Conservation (phyloP, 2,888 invertebrate genomes). For the Stictocephala bisonia region DNA sequence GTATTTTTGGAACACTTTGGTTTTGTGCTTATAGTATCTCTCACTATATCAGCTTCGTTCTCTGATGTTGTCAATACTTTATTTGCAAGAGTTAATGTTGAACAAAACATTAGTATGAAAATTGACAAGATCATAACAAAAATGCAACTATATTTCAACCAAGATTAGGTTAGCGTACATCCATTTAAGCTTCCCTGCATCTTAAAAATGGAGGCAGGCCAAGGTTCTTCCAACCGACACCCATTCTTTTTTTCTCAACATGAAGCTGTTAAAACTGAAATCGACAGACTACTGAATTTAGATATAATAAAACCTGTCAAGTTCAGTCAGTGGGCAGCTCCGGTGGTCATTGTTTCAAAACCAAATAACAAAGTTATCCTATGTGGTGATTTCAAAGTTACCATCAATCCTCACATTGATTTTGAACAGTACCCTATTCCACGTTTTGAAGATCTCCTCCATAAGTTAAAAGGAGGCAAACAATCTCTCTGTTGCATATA, state of each 20-base stretch:
- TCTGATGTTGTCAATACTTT: background rate
- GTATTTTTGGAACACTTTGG: conserved; percentile 12
- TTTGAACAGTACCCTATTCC: conserved; percentile 10
- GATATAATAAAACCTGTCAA: background rate
- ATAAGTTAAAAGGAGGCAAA: background rate
- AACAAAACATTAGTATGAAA: background rate
- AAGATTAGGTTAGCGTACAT: background rate
- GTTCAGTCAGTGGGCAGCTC: conserved; percentile 7
- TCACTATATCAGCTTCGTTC: conserved; percentile 6
- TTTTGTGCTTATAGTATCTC: background rate
- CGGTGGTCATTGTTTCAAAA: conserved; percentile 17
- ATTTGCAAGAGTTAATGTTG: background rate
- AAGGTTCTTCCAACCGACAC: background rate
- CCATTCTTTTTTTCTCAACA: no score
- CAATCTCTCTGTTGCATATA: background rate
- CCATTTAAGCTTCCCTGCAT: conserved; percentile 5
- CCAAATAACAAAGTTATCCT: background rate
- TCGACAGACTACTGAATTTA: background rate
- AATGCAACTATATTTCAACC: background rate
- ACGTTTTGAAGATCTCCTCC: conserved; percentile 1
- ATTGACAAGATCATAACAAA: background rate
- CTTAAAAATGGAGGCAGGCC: conserved; percentile 3
- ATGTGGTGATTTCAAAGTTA: conserved; percentile 32
- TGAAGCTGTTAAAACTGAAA: background rate
- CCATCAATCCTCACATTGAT: conserved; percentile 12